A percentile compares a stretch with the other conserved stretches of the same genome.
These are phyloP conservation scores for Cichladusa arquata DNA, from an alignment of 2,113 vertebrate genomes.

Conservation along the genomic window DNA sequence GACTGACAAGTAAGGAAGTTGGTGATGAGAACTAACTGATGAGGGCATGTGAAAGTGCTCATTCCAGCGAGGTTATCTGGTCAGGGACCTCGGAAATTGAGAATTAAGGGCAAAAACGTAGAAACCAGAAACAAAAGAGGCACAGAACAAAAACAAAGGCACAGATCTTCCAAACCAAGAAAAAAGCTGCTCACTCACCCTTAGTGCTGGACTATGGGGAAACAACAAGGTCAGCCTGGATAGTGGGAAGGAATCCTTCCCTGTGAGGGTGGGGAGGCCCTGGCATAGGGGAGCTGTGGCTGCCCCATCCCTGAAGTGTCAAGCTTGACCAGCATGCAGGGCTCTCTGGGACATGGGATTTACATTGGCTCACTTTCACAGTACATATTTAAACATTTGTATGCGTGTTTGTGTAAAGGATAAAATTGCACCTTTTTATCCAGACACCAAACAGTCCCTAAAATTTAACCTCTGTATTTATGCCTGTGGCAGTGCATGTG, in stretches of 20 bases:
- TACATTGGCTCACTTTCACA: neutral
- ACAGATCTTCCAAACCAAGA: neutral
- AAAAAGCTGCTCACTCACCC: too few species aligned
- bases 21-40: neutral
- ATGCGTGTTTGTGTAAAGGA: neutral
- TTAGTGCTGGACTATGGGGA: neutral
- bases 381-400: neutral
- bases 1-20: neutral
- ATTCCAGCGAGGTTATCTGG: fast-evolving
- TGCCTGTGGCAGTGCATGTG: neutral
- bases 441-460: neutral
- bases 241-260: too few species aligned
- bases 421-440: neutral
- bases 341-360: neutral
- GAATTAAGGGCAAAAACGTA: neutral
- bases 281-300: neutral
- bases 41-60: fast-evolving
- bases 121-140: neutral
- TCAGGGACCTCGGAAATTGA: fast-evolving
- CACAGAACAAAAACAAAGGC: neutral
- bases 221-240: neutral
- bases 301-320: neutral
- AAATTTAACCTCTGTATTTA: neutral
- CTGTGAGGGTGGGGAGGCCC: neutral
- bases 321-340: neutral